phyloP scores from a whole-genome alignment of 2,797 vertebrate genomes.

The Glossophaga mutica region DNA sequence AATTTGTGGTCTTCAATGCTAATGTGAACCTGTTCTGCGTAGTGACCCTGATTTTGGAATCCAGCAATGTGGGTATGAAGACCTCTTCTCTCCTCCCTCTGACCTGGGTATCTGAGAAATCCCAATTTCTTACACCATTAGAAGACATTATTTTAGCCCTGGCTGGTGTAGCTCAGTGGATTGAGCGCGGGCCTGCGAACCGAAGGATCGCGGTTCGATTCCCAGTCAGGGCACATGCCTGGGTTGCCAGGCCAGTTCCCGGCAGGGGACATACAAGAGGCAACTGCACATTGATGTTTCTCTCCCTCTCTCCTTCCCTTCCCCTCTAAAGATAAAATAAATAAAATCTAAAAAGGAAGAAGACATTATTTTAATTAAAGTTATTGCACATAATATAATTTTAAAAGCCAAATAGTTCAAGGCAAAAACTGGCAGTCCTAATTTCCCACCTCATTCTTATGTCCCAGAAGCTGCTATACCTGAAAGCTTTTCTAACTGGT shows the following conservation, averaged over 20 bases:
- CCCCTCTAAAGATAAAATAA: no score
- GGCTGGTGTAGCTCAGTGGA: no score
- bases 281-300: no score
- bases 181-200: no score
- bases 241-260: no score
- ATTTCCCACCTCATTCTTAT: not conserved
- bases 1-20: constrained; percentile 74
- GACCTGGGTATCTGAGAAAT: not conserved
- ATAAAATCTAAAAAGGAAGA: no score
- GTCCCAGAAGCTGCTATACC: not conserved
- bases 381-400: not conserved
- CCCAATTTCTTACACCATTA: not conserved
- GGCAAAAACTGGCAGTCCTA: not conserved
- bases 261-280: no score
- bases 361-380: not conserved
- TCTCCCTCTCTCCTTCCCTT: no score
- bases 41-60: constrained; percentile 72
- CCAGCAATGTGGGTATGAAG: constrained; percentile 62
- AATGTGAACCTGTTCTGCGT: constrained; percentile 75
- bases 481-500: not conserved
- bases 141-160: not conserved
- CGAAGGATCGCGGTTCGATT: no score
- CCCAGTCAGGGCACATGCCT: no score
- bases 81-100: not conserved
- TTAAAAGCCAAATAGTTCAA: not conserved